Evolutionary conservation across 2,797 vertebrate genomes (phyloP).

Genomic region (Sebastes paucispinis): DNA sequence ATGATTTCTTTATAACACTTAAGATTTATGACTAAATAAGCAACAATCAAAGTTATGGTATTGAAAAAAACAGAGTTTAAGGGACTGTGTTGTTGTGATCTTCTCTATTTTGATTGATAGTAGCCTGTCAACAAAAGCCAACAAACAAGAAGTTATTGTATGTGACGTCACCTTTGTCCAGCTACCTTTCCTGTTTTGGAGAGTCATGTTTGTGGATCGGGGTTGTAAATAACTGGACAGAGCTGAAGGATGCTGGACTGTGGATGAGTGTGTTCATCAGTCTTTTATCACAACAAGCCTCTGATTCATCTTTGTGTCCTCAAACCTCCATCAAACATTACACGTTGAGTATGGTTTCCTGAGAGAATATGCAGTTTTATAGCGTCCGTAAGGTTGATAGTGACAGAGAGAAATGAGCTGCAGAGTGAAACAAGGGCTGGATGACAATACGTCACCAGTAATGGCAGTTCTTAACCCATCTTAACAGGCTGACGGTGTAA

Average conservation of each 20-base stretch:
- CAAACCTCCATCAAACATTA: not conserved
- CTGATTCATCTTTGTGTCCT: slow-evolving; percentile 15
- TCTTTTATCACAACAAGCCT: slow-evolving; percentile 21
- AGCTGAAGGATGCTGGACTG: not conserved
- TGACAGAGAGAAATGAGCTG: slow-evolving; percentile 17
- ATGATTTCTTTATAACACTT: not conserved
- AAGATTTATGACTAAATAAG: not conserved
- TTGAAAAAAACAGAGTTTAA: not conserved
- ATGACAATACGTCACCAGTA: slow-evolving; percentile 33
- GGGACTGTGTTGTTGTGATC: not conserved
- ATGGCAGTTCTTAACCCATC: slow-evolving; percentile 23
- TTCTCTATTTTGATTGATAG: not conserved
- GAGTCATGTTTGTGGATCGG: not conserved
- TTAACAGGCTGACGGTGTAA: slow-evolving; percentile 46
- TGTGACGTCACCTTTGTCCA: not conserved
- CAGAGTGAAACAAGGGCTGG: slow-evolving; percentile 12
- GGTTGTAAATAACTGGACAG: not conserved
- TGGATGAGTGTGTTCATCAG: not conserved
- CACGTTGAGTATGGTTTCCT: slow-evolving; percentile 2
- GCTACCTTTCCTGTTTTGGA: not conserved
- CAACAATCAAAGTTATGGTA: not conserved
- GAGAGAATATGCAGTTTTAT: slow-evolving; percentile 34
- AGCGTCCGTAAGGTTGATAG: slow-evolving; percentile 30
- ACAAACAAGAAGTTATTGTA: not conserved
- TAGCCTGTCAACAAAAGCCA: not conserved